These are phyloP conservation scores for Moxostoma hubbsi DNA, from an alignment of 2,797 vertebrate species.

Conservation along the genomic window DNA sequence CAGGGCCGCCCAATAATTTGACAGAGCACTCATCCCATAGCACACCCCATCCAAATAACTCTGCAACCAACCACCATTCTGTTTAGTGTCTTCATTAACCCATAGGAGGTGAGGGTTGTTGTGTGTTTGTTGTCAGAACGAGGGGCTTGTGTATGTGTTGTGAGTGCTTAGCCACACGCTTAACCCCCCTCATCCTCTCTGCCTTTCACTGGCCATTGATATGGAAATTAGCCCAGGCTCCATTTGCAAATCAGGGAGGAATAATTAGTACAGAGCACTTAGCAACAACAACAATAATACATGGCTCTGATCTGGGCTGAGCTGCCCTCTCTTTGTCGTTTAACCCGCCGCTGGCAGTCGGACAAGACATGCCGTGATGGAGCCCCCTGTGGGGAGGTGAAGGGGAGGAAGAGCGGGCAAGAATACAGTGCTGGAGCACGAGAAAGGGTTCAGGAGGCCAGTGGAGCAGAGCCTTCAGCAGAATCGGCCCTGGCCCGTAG, in stretches of 20 bases:
- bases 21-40: conserved; percentile 71
- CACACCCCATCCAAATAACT: conserved; percentile 31
- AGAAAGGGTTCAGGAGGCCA: conserved; percentile 69
- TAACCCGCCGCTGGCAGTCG: conserved; percentile 76
- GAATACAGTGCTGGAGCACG: conserved; percentile 57
- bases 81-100: conserved; percentile 77
- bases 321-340: conserved; percentile 78
- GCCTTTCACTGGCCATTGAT: conserved; percentile 72
- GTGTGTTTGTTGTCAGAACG: conserved; percentile 78
- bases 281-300: conserved; percentile 80
- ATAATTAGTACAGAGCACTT: conserved; percentile 83
- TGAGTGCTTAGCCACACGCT: conserved; percentile 75
- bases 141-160: conserved; percentile 66
- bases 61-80: conserved; percentile 71
- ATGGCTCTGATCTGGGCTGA: conserved; percentile 73
- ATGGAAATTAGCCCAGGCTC: conserved; percentile 74
- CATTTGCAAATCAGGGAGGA: conserved; percentile 83
- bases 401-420: neutral
- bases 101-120: conserved; percentile 34
- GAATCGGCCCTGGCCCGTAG: conserved; percentile 67
- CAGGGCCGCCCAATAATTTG: conserved; percentile 80
- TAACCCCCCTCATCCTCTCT: conserved; percentile 65
- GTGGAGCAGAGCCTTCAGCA: conserved; percentile 69
- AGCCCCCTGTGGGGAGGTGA: conserved; percentile 72
- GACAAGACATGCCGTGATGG: conserved; percentile 60